Evolutionary conservation across 2,797 vertebrate species (phyloP).

Genomic region (Huso huso): DNA sequence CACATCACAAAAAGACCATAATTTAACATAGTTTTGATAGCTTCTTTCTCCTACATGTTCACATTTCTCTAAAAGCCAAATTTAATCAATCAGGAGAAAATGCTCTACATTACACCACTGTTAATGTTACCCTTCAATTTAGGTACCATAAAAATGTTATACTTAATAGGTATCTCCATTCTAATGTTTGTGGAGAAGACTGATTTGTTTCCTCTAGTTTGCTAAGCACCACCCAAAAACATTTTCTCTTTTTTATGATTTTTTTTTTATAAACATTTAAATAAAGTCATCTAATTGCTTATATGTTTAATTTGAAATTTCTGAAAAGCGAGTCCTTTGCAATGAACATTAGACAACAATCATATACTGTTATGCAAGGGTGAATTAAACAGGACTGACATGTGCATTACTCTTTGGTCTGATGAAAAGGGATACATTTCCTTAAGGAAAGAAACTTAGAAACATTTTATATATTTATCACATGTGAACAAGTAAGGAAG

Average conservation of each 20-base stretch:
- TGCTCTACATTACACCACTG: too few relatives aligned
- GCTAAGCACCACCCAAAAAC: background rate
- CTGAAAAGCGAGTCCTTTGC: background rate
- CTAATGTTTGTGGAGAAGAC: background rate
- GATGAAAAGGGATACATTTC: constrained; percentile 15
- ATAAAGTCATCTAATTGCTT: constrained; percentile 1
- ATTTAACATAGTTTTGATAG: too few relatives aligned
- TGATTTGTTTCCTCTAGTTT: background rate
- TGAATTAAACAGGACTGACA: constrained; percentile 22
- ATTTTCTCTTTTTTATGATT: background rate
- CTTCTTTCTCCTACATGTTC: too few relatives aligned
- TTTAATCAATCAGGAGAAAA: too few relatives aligned
- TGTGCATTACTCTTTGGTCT: constrained; percentile 17
- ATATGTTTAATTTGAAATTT: constrained; percentile 22
- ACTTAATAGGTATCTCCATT: background rate
- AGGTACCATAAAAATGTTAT: constrained; percentile 1
- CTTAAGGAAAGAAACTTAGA: constrained; percentile 22
- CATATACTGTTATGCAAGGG: constrained; percentile 25
- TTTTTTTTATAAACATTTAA: background rate
- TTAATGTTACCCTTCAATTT: background rate
- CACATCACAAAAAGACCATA: too few relatives aligned
- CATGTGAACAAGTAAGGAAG: constrained; percentile 12
- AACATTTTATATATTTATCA: constrained; percentile 26
- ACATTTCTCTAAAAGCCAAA: background rate
- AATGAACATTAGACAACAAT: background rate